These are phyloP conservation scores for Heteromyza rotundicornis DNA, from an alignment of 2,888 invertebrate species.

Conservation along the genomic window DNA sequence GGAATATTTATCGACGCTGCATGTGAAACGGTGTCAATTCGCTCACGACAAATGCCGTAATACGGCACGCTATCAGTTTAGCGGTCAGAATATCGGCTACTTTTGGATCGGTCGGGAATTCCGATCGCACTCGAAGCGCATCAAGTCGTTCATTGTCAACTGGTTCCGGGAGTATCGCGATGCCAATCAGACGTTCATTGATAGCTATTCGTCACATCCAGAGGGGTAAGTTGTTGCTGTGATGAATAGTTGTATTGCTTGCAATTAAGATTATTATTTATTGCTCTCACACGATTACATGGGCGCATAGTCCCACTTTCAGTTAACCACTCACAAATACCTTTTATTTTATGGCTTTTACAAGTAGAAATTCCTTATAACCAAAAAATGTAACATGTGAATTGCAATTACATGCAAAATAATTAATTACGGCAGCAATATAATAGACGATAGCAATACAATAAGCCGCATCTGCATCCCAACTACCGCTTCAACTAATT, in stretches of 20 bases:
- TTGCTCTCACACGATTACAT: no score
- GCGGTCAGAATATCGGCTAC: constrained; percentile 59
- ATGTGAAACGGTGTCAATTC: constrained; percentile 54
- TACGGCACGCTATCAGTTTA: constrained; percentile 47
- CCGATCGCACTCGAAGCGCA: constrained; percentile 55
- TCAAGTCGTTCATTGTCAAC: constrained; percentile 53
- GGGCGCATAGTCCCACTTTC: no score
- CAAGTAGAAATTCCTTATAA: no score
- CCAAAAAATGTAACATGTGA: no score
- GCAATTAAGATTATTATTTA: background rate
- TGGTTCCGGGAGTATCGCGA: constrained; percentile 57
- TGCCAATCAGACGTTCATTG: constrained; percentile 55
- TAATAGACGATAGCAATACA: no score
- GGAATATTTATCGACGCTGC: constrained; percentile 51
- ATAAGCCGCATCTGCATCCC: no score
- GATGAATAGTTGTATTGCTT: no score
- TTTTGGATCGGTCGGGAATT: constrained; percentile 56
- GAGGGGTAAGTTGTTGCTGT: constrained; percentile 37
- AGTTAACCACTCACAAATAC: no score
- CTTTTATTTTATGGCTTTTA: no score
- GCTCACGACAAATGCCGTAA: constrained; percentile 57
- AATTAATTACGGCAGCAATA: no score
- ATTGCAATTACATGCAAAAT: no score
- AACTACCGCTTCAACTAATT: no score
- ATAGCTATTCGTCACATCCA: constrained; percentile 48